These are phyloP conservation scores for Zaprionus camerounensis DNA, from an alignment of 1,140 invertebrate species.

Conservation along the genomic window DNA sequence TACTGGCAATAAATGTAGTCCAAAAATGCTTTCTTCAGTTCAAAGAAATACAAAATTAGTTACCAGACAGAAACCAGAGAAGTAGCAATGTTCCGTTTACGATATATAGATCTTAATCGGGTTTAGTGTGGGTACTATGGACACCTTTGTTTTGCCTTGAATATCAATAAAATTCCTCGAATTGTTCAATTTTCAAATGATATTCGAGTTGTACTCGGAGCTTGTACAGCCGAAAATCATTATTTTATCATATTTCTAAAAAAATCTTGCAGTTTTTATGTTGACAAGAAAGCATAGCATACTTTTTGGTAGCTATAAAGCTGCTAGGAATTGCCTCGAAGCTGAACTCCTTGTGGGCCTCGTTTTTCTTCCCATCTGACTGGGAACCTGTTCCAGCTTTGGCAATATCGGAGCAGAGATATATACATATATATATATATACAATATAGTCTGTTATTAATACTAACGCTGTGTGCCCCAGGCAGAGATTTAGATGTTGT, in stretches of 20 bases:
- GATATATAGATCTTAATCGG: no score
- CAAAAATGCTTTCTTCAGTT: no score
- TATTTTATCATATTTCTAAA: background rate
- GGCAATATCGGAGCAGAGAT: no score
- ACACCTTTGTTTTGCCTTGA: no score
- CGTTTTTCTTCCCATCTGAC: background rate
- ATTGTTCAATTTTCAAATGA: background rate
- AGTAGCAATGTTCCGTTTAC: no score
- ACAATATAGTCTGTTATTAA: no score
- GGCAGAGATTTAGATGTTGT: conserved; percentile 8
- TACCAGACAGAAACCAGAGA: no score
- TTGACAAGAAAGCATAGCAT: background rate
- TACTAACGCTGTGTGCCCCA: background rate
- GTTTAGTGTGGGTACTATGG: no score
- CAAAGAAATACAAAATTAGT: no score
- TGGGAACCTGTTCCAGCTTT: no score
- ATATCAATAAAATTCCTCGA: background rate
- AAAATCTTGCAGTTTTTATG: background rate
- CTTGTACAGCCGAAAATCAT: background rate
- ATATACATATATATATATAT: no score
- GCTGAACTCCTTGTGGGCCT: background rate
- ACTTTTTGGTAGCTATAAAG: background rate
- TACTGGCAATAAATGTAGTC: no score
- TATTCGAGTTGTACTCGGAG: background rate
- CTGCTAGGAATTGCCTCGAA: background rate